A percentile compares a stretch with the other conserved stretches of the same genome.
These are phyloP conservation scores for Euzetes globulus DNA, from an alignment of 2,888 invertebrate species.

Conservation along the genomic window DNA sequence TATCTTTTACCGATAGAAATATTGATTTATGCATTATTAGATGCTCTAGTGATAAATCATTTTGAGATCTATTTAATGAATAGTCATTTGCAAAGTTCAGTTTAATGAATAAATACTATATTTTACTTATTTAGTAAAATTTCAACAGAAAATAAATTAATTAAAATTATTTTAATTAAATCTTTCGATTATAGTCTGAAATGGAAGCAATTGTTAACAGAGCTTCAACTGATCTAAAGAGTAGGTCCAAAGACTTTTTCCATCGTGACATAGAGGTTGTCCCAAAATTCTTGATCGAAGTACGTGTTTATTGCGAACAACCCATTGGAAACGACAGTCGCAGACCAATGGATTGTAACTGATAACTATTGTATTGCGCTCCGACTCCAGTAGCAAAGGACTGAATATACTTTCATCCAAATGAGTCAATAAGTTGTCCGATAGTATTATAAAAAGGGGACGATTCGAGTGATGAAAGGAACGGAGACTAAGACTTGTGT, in stretches of 20 bases:
- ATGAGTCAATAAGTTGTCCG: slow-evolving; percentile 16
- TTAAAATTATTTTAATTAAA: background rate
- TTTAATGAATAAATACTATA: too few relatives aligned
- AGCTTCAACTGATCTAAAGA: background rate
- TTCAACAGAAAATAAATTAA: background rate
- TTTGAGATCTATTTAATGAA: too few relatives aligned
- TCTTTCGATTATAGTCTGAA: background rate
- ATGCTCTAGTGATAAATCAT: too few relatives aligned
- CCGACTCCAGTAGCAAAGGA: background rate
- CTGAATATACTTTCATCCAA: slow-evolving; percentile 8
- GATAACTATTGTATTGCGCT: background rate
- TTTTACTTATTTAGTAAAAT: too few relatives aligned
- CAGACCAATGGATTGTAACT: slow-evolving; percentile 15
- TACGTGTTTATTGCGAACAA: background rate
- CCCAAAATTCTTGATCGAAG: background rate
- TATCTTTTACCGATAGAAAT: too few relatives aligned
- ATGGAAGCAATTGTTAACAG: background rate
- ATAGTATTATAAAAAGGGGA: slow-evolving; percentile 8
- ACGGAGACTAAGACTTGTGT: background rate
- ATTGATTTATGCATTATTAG: too few relatives aligned
- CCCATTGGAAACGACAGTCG: slow-evolving; percentile 1
- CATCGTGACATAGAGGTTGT: background rate
- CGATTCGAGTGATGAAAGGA: background rate
- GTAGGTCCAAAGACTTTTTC: slow-evolving; percentile 6
- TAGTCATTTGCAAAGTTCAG: too few relatives aligned